Percentiles rank a stretch among this genome's conserved stretches.
phyloP scores from a whole-genome alignment of 2,797 vertebrate species.

The Malurus splendens region DNA sequence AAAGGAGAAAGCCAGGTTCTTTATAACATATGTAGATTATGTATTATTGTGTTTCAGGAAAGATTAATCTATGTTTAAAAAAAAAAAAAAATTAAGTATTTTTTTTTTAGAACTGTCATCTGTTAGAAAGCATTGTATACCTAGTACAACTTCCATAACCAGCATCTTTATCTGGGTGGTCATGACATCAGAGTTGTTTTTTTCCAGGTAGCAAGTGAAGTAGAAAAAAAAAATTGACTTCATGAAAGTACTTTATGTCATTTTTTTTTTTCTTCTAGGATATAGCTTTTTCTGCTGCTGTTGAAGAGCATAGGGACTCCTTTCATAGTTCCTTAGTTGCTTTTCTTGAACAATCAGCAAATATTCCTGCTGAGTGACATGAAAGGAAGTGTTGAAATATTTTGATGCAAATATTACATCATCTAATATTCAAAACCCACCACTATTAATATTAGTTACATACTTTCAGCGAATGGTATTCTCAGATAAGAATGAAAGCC shows the following conservation, averaged over 20 bases:
- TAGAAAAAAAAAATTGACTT: neutral
- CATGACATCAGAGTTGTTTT: neutral
- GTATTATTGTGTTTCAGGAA: slow-evolving; percentile 4
- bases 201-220: neutral
- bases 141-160: neutral
- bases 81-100: neutral
- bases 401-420: slow-evolving; percentile 11
- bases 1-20: slow-evolving; percentile 64
- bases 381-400: neutral
- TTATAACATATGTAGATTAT: slow-evolving; percentile 45
- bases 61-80: neutral
- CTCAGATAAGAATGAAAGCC: neutral
- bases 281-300: neutral
- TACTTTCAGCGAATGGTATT: neutral
- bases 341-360: slow-evolving; percentile 4
- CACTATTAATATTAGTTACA: neutral
- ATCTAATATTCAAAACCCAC: neutral
- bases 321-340: neutral
- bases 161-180: neutral
- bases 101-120: neutral
- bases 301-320: neutral
- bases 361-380: slow-evolving; percentile 10
- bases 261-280: neutral
- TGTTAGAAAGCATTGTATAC: neutral
- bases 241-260: neutral